Evolutionary conservation across 2,888 invertebrate species (phyloP).

Genomic region (Latrodectus hesperus): DNA sequence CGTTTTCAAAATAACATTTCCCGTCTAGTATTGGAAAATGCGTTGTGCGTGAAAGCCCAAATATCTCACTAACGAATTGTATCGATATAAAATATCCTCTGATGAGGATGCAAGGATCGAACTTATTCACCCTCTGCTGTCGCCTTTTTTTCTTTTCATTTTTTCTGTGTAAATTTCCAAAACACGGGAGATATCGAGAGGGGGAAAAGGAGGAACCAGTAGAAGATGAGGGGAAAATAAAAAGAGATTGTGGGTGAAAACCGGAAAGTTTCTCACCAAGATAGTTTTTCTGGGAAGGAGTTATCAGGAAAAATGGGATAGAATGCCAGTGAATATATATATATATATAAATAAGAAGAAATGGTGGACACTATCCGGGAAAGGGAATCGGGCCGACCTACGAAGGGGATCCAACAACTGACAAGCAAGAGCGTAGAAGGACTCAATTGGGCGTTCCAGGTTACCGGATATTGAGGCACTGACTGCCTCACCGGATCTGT

Average conservation of each 20-base stretch:
- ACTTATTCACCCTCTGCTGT: too few species aligned
- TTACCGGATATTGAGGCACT: constrained; percentile 64
- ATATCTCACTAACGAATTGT: neutral
- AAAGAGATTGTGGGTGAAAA: neutral
- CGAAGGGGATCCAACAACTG: constrained; percentile 21
- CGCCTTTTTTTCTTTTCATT: too few species aligned
- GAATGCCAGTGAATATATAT: too few species aligned
- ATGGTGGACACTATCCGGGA: constrained; percentile 2
- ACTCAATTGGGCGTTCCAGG: constrained; percentile 66
- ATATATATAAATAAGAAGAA: neutral
- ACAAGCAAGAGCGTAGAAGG: constrained; percentile 45
- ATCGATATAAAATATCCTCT: neutral
- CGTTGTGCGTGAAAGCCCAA: too few species aligned
- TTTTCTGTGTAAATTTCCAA: neutral
- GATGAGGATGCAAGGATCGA: neutral
- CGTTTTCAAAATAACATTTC: neutral
- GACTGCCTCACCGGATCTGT: constrained; percentile 52
- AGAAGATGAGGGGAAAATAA: neutral
- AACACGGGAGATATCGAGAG: neutral
- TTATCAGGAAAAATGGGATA: neutral
- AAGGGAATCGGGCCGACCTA: neutral
- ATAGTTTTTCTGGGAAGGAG: neutral
- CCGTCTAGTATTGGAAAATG: neutral
- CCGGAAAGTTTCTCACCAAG: neutral
- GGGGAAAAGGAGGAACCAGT: neutral